These are phyloP conservation scores for Drosophila insularis DNA, from an alignment of 1,140 invertebrate genomes.

Conservation along the genomic window DNA sequence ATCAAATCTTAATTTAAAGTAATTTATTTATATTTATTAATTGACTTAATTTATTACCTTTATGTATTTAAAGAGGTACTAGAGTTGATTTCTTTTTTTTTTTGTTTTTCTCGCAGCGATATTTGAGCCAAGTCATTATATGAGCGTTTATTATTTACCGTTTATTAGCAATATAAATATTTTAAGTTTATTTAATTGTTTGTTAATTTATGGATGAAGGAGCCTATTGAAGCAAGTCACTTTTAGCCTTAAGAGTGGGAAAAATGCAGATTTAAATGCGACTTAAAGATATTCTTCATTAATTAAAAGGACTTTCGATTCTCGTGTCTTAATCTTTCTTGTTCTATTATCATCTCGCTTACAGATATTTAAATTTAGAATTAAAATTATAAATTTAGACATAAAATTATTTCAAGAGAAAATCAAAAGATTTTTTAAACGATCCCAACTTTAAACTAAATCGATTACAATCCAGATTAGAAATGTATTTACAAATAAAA, in stretches of 20 bases:
- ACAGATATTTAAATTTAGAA: not conserved
- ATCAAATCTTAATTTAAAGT: constrained; percentile 53
- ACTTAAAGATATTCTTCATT: not conserved
- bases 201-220: constrained; percentile 34
- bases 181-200: constrained; percentile 49
- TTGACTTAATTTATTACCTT: constrained; percentile 31
- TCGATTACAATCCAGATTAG: not conserved
- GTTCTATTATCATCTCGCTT: not conserved
- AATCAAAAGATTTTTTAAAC: too few species aligned
- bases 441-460: not conserved
- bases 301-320: too few species aligned
- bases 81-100: constrained; percentile 1
- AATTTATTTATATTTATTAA: constrained; percentile 58
- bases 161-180: constrained; percentile 52
- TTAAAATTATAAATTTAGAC: too few species aligned
- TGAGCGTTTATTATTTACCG: constrained; percentile 44
- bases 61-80: constrained; percentile 31
- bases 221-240: constrained; percentile 49
- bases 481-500: not conserved
- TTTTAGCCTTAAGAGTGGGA: constrained; percentile 37
- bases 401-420: too few species aligned
- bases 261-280: not conserved
- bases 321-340: not conserved
- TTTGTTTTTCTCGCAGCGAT: not conserved
- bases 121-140: constrained; percentile 47